Base-by-base conservation (phyloP, 1,140 invertebrate species). In the Neomicropteryx cornuta region DNA sequence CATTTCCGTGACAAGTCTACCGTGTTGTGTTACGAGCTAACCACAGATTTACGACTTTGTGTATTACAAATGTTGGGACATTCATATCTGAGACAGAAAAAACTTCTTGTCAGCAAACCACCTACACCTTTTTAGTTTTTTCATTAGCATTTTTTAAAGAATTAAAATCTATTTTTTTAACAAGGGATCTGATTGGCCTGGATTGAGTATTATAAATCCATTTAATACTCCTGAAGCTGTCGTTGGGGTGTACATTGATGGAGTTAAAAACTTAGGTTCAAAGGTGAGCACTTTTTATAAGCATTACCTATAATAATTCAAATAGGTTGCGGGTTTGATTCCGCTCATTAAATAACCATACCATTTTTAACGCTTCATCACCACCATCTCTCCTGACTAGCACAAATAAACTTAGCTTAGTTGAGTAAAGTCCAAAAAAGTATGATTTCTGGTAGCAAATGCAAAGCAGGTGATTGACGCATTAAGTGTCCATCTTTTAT, bases 151-250 rank as follows among this genome's bases (percentile, higher is more conserved):
- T n/a, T n/a, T n/a, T n/a, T n/a, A n/a, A n/a, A n/a, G n/a, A n/a
- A n/a, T n/a, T n/a, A n/a, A n/a, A n/a, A n/a, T n/a, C n/a, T n/a
- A n/a, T n/a, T n/a, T n/a, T n/a, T n/a, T n/a, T n/a, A n/a, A n/a
- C n/a, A n/a, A 83, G 76, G 72, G 66, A 45, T 70, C 73, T 22
- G 66, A 71, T 43, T 89, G 85, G 83, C 66, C 66, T 46, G 83
- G 83, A 11, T 50, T 90, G 36, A 69, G 62, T 19, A 72, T 87
- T 30, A 68, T 61, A 2, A 73, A 85, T 65, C 79, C 85, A 5
- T 89, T 91, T 46, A 70, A 76, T 42, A 68, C 81, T 39, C 81
- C 87, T 18, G 79, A 86, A 61, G 82, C 81, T 22, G 71, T 83
- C 32, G 79, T 89, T 18, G 73, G 75, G 21, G 66, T 90, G 21